Conservation (phyloP, 1,140 invertebrate species). For the Brachionus calyciflorus region DNA sequence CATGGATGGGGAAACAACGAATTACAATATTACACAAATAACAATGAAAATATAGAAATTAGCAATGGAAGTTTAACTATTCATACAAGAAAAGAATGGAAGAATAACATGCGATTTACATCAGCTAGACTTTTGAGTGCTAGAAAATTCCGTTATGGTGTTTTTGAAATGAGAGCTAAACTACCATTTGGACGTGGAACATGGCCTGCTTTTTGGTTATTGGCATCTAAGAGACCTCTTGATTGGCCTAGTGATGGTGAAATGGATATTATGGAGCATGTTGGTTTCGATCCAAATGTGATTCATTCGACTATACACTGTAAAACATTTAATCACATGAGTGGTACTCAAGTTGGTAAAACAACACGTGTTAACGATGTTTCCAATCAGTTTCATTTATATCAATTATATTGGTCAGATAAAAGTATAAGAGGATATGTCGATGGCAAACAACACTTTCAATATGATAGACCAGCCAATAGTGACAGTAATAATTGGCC, state of each 20-base stretch:
- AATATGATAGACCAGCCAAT: constrained; percentile 10
- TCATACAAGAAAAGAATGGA: neutral
- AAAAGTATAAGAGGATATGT: constrained; percentile 2
- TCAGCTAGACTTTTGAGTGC: constrained; percentile 42
- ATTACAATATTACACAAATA: constrained; percentile 42
- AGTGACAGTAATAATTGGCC: neutral
- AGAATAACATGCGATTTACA: constrained; percentile 11
- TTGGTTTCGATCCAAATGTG: constrained; percentile 4
- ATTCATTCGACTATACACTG: constrained; percentile 33
- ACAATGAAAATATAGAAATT: constrained; percentile 8
- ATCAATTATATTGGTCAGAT: neutral
- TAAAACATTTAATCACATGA: constrained; percentile 9
- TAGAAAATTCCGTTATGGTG: constrained; percentile 33
- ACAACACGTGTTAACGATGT: neutral
- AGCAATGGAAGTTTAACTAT: constrained; percentile 15
- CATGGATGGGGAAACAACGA: constrained; percentile 48
- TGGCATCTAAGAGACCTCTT: neutral
- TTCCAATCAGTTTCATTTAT: constrained; percentile 12
- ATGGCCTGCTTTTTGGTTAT: constrained; percentile 48
- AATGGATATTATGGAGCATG: constrained; percentile 48
- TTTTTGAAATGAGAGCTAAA: constrained; percentile 45
- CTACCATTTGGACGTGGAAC: constrained; percentile 42
- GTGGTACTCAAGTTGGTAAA: neutral
- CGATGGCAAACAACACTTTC: neutral
- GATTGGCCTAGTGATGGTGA: constrained; percentile 48